Conservation (phyloP, 2,888 invertebrate genomes). For the Microplitis deprimator region DNA sequence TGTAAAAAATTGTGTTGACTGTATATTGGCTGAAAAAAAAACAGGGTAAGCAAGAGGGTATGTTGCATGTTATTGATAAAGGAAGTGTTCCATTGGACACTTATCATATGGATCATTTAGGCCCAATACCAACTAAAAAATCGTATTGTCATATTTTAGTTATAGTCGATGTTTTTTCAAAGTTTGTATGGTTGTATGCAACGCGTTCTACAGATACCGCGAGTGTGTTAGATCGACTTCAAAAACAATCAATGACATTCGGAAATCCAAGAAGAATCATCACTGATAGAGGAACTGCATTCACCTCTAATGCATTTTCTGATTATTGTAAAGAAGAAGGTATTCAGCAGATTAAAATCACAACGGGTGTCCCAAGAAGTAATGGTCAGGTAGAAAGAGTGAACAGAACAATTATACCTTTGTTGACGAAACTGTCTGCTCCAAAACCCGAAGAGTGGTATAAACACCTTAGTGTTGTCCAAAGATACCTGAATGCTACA, state of each 20-base stretch:
- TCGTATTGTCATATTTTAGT: conserved; percentile 57
- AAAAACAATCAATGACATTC: conserved; percentile 49
- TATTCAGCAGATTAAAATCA: conserved; percentile 57
- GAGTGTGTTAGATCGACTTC: conserved; percentile 53
- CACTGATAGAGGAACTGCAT: conserved; percentile 51
- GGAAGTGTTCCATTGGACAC: conserved; percentile 55
- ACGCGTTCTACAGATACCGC: conserved; percentile 53
- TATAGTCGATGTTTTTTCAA: conserved; percentile 58
- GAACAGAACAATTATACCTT: conserved; percentile 52
- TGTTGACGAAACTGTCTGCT: conserved; percentile 60
- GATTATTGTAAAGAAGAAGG: conserved; percentile 60
- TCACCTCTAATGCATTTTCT: conserved; percentile 46
- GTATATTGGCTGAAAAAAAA: too few relatives aligned
- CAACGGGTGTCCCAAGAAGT: conserved; percentile 45
- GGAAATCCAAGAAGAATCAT: conserved; percentile 53
- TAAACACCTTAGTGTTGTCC: not conserved
- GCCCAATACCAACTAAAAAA: conserved; percentile 59
- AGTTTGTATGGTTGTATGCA: conserved; percentile 60
- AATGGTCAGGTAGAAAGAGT: conserved; percentile 47
- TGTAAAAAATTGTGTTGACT: too few relatives aligned
- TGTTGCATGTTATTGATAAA: conserved; percentile 55
- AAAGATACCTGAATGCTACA: too few relatives aligned
- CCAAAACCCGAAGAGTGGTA: conserved; percentile 58
- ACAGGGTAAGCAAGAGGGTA: conserved; percentile 56
- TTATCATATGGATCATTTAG: conserved; percentile 61